Conservation (phyloP, 2,113 vertebrate species). For the Dasyornis broadbenti region DNA sequence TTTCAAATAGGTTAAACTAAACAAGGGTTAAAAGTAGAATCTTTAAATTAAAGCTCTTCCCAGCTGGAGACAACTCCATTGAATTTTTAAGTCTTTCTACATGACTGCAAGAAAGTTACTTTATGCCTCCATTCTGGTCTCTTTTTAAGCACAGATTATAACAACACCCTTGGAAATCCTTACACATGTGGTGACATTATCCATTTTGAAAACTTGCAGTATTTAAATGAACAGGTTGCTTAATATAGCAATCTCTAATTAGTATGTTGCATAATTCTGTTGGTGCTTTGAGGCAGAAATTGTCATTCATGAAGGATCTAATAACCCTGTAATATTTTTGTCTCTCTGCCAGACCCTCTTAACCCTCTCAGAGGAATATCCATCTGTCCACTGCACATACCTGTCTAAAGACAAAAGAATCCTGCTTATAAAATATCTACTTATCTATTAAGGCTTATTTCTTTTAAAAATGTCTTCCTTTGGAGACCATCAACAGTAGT, state of each 20-base stretch:
- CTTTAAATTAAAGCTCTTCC: not conserved
- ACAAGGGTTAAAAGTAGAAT: not conserved
- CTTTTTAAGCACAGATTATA: not conserved
- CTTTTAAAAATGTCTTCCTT: not conserved
- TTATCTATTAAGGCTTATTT: not conserved
- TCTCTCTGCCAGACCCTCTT: not conserved
- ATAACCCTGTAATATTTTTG: not conserved
- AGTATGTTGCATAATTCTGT: not conserved
- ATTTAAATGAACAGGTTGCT: not conserved
- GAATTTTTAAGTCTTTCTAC: not conserved
- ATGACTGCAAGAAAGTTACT: not conserved
- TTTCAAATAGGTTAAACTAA: not conserved
- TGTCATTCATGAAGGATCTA: not conserved
- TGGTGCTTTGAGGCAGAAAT: slow-evolving; percentile 1
- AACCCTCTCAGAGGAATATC: not conserved
- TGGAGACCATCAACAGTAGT: not conserved
- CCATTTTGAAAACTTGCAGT: not conserved
- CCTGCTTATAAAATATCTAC: not conserved
- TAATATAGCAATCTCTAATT: not conserved
- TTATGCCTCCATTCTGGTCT: not conserved
- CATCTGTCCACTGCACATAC: not conserved
- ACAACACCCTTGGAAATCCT: not conserved
- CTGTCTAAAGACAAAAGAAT: not conserved
- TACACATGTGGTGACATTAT: not conserved
- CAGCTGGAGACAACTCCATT: not conserved